Evolutionary conservation across 1,140 invertebrate genomes (phyloP), one percentile per base, ranked within the genome.

Genomic region (Hycleus cichorii): DNA sequence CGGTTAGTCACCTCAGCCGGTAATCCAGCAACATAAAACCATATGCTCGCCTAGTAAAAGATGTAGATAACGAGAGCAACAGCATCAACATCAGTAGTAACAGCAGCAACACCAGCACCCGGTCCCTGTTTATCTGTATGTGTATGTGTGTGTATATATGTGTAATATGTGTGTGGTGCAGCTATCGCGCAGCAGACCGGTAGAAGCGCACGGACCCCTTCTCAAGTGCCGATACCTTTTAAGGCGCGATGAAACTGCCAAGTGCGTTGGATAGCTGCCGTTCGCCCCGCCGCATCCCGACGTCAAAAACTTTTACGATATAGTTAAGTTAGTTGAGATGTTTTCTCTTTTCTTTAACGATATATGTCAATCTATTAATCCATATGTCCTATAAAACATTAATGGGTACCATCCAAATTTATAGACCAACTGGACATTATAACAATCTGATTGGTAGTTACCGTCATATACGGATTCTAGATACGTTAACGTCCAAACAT

Each of bases 151-250:
- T 39, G 39, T 39, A 2, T 39, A 39, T 39, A 39, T 39, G 10
- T 7, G 39, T 7, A 39, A 39, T 32, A 32, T 32, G 32, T 32
- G 26, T 24, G 26, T 24, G 27, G 54, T 56, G 54, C 54, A 49
- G 45, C 54, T 43, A 47, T 49, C 42, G 40, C 51, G 42, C 47
- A 56, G 53, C 46, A 56, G 43, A 40, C 40, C 48, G 40, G 47
- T 45, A 58, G 57, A 42, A 52, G 48, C 53, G 53, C 49, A 55
- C 45, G 40, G 65, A 58, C 65, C 67, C 67, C 67, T 69, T 67
- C 67, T 69, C 67, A 69, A 67, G 65, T 69, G 48, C 64, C 68
- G 53, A 67, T 69, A 58, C 69, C 69, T 68, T 71, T 69, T 69
- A 71, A 67, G 69, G 69, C 57, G 68, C 69, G 69, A 58, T 63